Evolutionary conservation across 2,888 invertebrate genomes (phyloP).

Genomic region (Ochlodes sylvanus): DNA sequence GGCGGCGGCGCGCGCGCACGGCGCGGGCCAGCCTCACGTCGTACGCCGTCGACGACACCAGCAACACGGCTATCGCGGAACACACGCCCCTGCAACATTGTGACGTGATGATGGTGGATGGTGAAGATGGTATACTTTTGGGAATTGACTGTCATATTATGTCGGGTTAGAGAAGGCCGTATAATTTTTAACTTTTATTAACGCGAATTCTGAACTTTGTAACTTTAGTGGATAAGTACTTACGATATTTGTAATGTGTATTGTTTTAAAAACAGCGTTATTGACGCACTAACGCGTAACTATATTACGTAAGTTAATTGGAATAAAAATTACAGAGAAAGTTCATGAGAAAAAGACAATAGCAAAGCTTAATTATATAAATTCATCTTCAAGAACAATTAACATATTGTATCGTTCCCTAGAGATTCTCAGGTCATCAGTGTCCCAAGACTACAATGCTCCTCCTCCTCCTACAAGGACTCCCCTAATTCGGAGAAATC

Average conservation of each 20-base stretch:
- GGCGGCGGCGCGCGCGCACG: constrained; percentile 65
- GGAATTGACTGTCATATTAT: too few species aligned
- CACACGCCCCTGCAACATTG: constrained; percentile 73
- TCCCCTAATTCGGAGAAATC: background rate
- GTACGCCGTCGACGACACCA: constrained; percentile 88
- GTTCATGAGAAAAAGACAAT: constrained; percentile 2
- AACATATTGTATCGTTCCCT: constrained; percentile 8
- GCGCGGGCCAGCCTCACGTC: constrained; percentile 84
- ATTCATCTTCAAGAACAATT: constrained; percentile 8
- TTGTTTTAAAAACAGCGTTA: too few species aligned
- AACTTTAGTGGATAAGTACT: too few species aligned
- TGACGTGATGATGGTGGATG: too few species aligned
- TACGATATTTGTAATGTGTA: background rate
- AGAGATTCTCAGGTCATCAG: constrained; percentile 20
- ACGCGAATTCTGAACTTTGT: too few species aligned
- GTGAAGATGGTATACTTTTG: too few species aligned
- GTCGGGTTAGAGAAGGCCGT: too few species aligned
- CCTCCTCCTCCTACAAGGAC: background rate
- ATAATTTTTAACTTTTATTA: too few species aligned
- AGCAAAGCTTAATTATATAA: background rate
- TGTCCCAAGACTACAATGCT: constrained; percentile 20
- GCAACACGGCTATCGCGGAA: constrained; percentile 71
- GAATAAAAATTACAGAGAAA: background rate
- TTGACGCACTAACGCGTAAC: too few species aligned
- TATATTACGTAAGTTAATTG: too few species aligned